Conservation (phyloP, 2,888 invertebrate genomes). For the Gisinianus flammeolus region DNA sequence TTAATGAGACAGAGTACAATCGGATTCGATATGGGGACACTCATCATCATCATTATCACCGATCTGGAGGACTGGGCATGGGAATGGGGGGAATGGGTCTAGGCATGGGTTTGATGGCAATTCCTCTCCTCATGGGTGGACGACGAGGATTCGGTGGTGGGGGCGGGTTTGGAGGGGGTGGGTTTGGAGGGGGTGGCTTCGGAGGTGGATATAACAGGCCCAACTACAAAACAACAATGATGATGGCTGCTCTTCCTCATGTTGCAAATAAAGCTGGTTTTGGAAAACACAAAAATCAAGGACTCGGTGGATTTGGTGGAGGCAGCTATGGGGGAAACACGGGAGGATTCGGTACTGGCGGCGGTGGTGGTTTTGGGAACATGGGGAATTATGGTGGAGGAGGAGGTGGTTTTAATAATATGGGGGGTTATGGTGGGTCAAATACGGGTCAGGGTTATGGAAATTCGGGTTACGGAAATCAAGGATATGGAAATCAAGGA, state of each 20-base stretch:
- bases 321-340: slow-evolving; percentile 6
- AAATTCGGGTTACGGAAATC: background rate
- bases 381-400: slow-evolving; percentile 16
- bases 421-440: slow-evolving; percentile 34
- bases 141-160: slow-evolving; percentile 39
- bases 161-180: background rate
- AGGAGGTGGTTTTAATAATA: slow-evolving; percentile 19
- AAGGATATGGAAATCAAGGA: slow-evolving; percentile 33
- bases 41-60: slow-evolving; percentile 29
- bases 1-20: slow-evolving; percentile 37
- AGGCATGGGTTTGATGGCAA: background rate
- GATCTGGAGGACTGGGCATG: slow-evolving; percentile 8
- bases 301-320: slow-evolving; percentile 34
- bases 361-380: slow-evolving; percentile 22
- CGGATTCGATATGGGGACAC: slow-evolving; percentile 34
- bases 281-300: slow-evolving; percentile 33
- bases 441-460: slow-evolving; percentile 9
- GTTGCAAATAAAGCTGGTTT: slow-evolving; percentile 46
- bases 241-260: slow-evolving; percentile 54
- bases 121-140: background rate
- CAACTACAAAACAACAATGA: slow-evolving; percentile 53
- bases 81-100: background rate
- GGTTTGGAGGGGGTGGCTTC: slow-evolving; percentile 35
- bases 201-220: slow-evolving; percentile 32
- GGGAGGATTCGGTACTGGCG: slow-evolving; percentile 12